phyloP scores from a whole-genome alignment of 1,140 invertebrate genomes.

The Agrypnia vestita region DNA sequence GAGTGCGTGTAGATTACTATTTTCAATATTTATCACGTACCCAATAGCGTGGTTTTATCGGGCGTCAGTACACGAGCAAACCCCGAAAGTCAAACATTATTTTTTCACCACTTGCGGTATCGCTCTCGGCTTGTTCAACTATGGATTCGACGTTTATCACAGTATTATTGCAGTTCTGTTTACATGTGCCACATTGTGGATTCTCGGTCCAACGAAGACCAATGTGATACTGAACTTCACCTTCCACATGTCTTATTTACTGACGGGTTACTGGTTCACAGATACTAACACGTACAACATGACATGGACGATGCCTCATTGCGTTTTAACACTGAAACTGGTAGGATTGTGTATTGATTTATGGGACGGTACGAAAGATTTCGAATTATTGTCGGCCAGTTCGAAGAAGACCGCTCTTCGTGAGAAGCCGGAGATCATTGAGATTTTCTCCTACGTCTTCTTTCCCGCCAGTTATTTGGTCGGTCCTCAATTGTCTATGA shows the following conservation, averaged over 20 bases:
- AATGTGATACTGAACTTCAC: constrained; percentile 80
- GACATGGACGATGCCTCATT: constrained; percentile 96
- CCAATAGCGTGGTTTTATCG: constrained; percentile 83
- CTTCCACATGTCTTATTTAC: constrained; percentile 87
- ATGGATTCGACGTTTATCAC: constrained; percentile 83
- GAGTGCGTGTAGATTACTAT: constrained; percentile 77
- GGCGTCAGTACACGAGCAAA: constrained; percentile 67
- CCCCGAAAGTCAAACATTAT: constrained; percentile 78
- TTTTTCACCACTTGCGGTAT: constrained; percentile 83
- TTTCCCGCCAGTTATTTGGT: constrained; percentile 92
- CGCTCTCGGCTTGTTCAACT: constrained; percentile 86
- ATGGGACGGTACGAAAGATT: constrained; percentile 83
- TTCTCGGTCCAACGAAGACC: constrained; percentile 76
- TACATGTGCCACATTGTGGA: constrained; percentile 76
- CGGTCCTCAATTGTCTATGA: constrained; percentile 93
- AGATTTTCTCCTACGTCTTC: constrained; percentile 86
- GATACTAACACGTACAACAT: constrained; percentile 93
- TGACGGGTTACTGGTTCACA: constrained; percentile 86
- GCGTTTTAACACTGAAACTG: constrained; percentile 89
- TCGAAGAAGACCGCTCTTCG: constrained; percentile 81
- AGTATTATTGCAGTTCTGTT: constrained; percentile 80
- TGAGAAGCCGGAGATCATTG: constrained; percentile 81
- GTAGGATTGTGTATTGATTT: constrained; percentile 91
- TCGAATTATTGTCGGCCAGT: constrained; percentile 78
- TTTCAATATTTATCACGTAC: constrained; percentile 82